Percentiles rank a stretch among this genome's conserved stretches.
phyloP scores from a whole-genome alignment of 1,140 invertebrate genomes.

The Lepidurus packardi region DNA sequence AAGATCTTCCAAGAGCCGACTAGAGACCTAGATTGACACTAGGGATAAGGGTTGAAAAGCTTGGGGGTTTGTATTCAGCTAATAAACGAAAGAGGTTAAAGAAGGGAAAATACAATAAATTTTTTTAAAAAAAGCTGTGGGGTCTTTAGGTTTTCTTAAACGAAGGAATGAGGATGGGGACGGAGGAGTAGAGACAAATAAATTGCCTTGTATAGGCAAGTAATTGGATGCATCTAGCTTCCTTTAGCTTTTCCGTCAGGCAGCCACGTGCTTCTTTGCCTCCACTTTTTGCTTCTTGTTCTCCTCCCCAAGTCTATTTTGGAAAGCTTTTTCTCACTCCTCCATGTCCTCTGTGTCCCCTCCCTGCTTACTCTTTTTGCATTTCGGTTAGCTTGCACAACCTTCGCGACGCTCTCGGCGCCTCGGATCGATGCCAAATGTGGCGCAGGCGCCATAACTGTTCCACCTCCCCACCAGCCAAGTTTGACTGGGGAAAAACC shows the following conservation, averaged over 20 bases:
- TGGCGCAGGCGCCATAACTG: background rate
- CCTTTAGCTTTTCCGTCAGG: background rate
- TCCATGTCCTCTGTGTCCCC: background rate
- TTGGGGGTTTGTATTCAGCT: too few relatives aligned
- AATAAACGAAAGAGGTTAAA: too few relatives aligned
- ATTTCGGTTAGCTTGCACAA: background rate
- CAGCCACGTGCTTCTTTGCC: background rate
- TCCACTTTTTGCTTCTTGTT: background rate
- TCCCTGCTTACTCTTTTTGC: background rate
- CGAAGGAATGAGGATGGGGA: background rate
- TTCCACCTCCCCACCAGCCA: background rate
- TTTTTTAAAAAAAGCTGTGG: too few relatives aligned
- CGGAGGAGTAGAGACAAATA: background rate
- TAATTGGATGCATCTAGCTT: slow-evolving; percentile 1
- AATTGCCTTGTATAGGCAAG: slow-evolving; percentile 12
- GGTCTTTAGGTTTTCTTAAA: background rate
- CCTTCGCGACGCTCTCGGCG: slow-evolving; percentile 13
- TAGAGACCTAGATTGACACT: too few relatives aligned
- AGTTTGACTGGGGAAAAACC: slow-evolving; percentile 2
- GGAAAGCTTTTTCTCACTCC: background rate
- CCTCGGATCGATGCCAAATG: slow-evolving; percentile 13
- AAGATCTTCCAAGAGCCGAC: too few relatives aligned
- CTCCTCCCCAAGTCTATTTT: background rate
- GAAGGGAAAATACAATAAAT: too few relatives aligned
- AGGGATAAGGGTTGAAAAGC: too few relatives aligned